A percentile compares a stretch with the other conserved stretches of the same genome.
Conservation (phyloP, 2,888 invertebrate species). For the Rotaria sp. region DNA sequence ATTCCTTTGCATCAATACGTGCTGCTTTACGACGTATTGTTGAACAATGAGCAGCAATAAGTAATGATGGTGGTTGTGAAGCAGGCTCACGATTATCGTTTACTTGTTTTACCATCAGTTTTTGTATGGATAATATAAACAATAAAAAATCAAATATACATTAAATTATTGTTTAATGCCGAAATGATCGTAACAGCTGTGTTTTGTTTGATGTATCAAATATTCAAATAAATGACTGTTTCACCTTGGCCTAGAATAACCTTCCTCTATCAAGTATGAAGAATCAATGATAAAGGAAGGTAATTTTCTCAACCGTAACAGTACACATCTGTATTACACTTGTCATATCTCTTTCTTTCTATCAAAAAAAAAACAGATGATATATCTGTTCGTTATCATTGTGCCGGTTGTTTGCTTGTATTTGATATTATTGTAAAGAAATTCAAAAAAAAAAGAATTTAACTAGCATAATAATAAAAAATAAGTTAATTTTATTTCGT, state of each 20-base stretch:
- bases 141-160: neutral
- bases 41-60: neutral
- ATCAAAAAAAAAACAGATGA: neutral
- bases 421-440: neutral
- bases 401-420: too few relatives aligned
- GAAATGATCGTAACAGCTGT: neutral
- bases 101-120: neutral
- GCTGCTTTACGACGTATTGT: neutral
- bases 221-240: neutral
- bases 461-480: neutral
- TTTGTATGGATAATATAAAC: neutral
- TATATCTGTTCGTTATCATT: too few relatives aligned
- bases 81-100: neutral
- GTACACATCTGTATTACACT: neutral
- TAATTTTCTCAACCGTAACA: neutral
- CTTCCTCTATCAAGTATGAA: neutral
- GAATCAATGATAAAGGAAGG: neutral
- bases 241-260: neutral
- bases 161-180: neutral
- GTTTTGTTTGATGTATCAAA: neutral
- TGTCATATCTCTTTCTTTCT: neutral
- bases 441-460: neutral
- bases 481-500: too few relatives aligned
- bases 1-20: neutral
- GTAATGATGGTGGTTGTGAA: neutral